phyloP scores from a whole-genome alignment of 2,797 vertebrate genomes.

The Arnoldichthys spilopterus region DNA sequence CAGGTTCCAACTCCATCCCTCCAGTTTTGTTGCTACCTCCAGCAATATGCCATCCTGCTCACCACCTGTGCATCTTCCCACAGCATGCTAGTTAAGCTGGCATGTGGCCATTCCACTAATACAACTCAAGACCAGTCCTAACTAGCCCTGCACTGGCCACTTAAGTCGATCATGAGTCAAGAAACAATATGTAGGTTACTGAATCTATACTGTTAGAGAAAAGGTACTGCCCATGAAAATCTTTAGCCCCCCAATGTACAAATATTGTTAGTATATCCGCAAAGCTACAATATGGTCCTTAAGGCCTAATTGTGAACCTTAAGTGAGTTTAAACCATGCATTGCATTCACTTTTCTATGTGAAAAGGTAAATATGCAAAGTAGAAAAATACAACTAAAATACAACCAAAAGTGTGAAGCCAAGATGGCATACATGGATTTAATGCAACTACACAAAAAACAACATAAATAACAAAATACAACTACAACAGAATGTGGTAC shows the following conservation, averaged over 20 bases:
- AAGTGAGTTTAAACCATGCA: too few species aligned
- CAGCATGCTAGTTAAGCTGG: slow-evolving; percentile 31
- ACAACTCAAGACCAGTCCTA: not conserved
- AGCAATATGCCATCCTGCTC: slow-evolving; percentile 48
- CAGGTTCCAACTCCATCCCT: not conserved
- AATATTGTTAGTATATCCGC: not conserved
- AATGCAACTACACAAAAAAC: too few species aligned
- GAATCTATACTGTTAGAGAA: not conserved
- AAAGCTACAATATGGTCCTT: too few species aligned
- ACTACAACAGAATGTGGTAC: too few species aligned
- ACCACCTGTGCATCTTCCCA: slow-evolving; percentile 62
- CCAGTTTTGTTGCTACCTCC: slow-evolving; percentile 36
- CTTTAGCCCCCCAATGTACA: not conserved
- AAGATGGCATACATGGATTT: too few species aligned
- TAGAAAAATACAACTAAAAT: too few species aligned
- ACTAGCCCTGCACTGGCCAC: not conserved
- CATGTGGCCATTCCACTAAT: slow-evolving; percentile 23
- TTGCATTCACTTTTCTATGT: too few species aligned
- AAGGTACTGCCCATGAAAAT: not conserved
- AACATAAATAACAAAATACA: too few species aligned
- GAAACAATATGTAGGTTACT: not conserved
- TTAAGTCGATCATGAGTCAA: not conserved
- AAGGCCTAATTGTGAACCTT: too few species aligned
- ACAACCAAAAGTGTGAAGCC: too few species aligned
- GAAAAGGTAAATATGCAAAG: too few species aligned